Percentiles rank a stretch among this genome's conserved stretches.
phyloP scores from a whole-genome alignment of 2,113 vertebrate genomes.

The Pheucticus melanocephalus region DNA sequence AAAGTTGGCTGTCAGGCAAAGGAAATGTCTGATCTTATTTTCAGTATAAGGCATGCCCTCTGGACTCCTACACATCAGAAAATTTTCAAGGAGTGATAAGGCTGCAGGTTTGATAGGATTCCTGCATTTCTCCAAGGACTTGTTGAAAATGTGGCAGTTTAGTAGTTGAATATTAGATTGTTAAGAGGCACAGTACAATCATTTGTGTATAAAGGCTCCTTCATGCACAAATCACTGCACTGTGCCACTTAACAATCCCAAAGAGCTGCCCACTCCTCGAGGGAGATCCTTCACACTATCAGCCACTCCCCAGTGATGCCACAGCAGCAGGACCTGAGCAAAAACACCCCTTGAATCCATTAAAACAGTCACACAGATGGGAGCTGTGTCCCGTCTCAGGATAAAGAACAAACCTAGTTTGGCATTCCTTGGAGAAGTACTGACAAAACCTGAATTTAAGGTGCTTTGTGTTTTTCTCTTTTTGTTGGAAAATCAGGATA shows the following conservation, averaged over 20 bases:
- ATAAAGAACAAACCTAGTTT: not conserved
- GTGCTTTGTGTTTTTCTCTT: not conserved
- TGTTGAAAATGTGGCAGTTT: not conserved
- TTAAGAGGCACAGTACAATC: not conserved
- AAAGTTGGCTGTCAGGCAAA: slow-evolving; percentile 32
- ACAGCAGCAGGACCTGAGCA: not conserved
- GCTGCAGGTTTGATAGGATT: not conserved
- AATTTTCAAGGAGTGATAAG: slow-evolving; percentile 9
- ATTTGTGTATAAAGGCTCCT: not conserved
- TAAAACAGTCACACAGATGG: not conserved
- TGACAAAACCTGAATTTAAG: not conserved
- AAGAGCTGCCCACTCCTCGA: not conserved
- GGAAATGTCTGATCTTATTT: slow-evolving; percentile 42
- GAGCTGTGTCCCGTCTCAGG: not conserved
- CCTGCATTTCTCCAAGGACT: slow-evolving; percentile 2
- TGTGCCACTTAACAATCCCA: not conserved
- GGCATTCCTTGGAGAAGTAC: not conserved
- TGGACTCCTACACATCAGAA: not conserved
- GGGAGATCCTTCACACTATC: not conserved
- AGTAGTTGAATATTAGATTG: not conserved
- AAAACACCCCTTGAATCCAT: not conserved
- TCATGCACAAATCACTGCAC: no score
- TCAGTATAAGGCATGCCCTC: slow-evolving; percentile 1
- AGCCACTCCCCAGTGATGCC: not conserved
- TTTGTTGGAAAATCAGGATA: not conserved